Base-by-base conservation (phyloP, 2,113 vertebrate genomes). In the Coptodon bakossiorum region DNA sequence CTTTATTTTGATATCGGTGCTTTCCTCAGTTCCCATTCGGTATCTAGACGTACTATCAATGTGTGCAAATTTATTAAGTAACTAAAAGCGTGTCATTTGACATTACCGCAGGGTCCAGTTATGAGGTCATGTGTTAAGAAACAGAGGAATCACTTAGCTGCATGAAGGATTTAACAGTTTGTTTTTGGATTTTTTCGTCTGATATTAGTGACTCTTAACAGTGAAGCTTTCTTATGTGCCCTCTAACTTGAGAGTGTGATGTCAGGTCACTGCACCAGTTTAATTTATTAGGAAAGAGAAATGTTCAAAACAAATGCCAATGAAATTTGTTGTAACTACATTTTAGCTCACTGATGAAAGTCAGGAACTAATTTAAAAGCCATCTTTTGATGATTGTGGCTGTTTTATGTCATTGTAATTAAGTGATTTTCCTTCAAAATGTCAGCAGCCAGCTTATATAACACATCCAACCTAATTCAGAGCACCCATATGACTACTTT, bases 121-220 rank as follows among this genome's bases (percentile, higher is more conserved):
- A 16, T 50, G 4, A 6, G 52, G 81, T 91, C 90, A 93, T 71
- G 86, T 80, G 79, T 45, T 80, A 12, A 31, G 10, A 66, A 38
- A 73, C 12, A 61, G 40, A 9, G 14, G 10, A 80, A 50, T 12
- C 38, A 6, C 17, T 71, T 80, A 27, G 38, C 78, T 84, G 19
- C 24, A 45, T 45, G 53, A 45, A 36, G 19, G 8, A 38, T 19
- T 59, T 48, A 12, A 80, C 14, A 16, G 6, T 52, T 16, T 27
- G 6, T 48, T 45, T 73, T 45, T 7, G 6, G 1, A 0, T 16
- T 36, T 59, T 36, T 54, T 2, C 2, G 2, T 34, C 48, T 45
- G 27, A 29, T 80, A 73, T 43, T 38, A 27, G 8, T 7, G 10
- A 24, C 29, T 54, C 11, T 3, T 5, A 84, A 88, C 45, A 80